Conservation (phyloP, 2,888 invertebrate species). For the Eristalinus aeneus region DNA sequence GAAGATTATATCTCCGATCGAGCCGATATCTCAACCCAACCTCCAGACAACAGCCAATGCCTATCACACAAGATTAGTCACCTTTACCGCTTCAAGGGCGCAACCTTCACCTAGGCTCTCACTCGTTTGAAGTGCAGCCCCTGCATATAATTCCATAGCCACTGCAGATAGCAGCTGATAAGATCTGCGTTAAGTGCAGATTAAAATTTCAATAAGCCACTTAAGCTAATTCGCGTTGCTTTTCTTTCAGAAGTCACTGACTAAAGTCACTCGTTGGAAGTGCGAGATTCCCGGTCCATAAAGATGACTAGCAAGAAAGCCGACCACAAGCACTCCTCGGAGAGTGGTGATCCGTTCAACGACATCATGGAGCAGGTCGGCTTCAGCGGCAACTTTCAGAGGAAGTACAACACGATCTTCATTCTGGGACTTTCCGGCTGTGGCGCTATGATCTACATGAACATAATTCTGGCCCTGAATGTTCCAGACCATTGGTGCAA, state of each 20-base stretch:
- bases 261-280: background rate
- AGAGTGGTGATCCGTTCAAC: slow-evolving; percentile 80
- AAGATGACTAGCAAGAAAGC: slow-evolving; percentile 41
- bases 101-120: background rate
- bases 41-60: background rate
- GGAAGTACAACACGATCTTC: slow-evolving; percentile 81
- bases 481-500: slow-evolving; percentile 84
- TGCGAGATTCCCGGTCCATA: background rate
- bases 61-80: background rate
- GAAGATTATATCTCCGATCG: too few relatives aligned
- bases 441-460: slow-evolving; percentile 82
- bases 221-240: background rate
- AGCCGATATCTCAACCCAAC: too few relatives aligned
- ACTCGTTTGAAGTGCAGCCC: background rate
- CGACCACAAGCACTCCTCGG: slow-evolving; percentile 17
- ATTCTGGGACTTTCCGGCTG: slow-evolving; percentile 81
- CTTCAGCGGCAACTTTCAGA: slow-evolving; percentile 82
- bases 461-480: slow-evolving; percentile 82
- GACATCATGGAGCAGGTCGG: slow-evolving; percentile 82
- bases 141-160: background rate
- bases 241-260: background rate
- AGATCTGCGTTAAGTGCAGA: too few relatives aligned
- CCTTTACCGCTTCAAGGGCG: background rate
- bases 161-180: background rate
- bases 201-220: background rate